A percentile compares a stretch with the other conserved stretches of the same genome.
These are phyloP conservation scores for Ormyrus labotus DNA, from an alignment of 2,888 invertebrate species.

Conservation along the genomic window DNA sequence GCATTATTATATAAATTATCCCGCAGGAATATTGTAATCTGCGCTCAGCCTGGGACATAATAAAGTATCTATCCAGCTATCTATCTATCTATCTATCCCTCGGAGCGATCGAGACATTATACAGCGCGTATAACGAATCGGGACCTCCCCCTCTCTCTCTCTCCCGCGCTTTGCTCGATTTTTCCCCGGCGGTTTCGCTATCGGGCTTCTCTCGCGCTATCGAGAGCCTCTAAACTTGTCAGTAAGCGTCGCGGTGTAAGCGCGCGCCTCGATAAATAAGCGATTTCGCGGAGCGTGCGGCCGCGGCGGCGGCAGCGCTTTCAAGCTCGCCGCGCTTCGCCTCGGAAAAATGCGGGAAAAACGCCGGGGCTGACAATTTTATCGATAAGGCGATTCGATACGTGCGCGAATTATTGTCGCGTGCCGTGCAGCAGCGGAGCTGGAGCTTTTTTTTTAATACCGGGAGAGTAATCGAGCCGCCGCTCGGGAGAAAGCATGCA, in stretches of 20 bases:
- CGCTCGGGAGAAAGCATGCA: too few relatives aligned
- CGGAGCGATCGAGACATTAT: constrained; percentile 46
- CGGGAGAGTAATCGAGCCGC: too few relatives aligned
- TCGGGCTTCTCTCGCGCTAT: not conserved
- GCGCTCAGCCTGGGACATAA: constrained; percentile 36
- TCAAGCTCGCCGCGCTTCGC: constrained; percentile 25
- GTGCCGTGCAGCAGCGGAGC: not conserved
- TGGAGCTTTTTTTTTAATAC: too few relatives aligned
- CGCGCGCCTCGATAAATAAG: constrained; percentile 47
- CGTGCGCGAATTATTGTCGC: constrained; percentile 34
- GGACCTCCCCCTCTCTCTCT: constrained; percentile 53
- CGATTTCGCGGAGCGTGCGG: constrained; percentile 45
- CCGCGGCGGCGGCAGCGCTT: constrained; percentile 6
- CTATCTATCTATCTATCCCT: constrained; percentile 43
- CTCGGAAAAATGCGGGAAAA: constrained; percentile 12
- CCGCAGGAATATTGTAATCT: constrained; percentile 37
- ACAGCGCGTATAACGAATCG: constrained; percentile 47
- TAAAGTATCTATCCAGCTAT: constrained; percentile 50
- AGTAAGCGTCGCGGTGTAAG: constrained; percentile 8
- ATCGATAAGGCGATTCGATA: constrained; percentile 43
- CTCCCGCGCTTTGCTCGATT: not conserved
- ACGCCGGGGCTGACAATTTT: constrained; percentile 32
- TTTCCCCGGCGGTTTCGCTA: constrained; percentile 2
- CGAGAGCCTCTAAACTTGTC: constrained; percentile 38
- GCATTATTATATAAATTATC: constrained; percentile 53